Conservation (phyloP, 2,888 invertebrate genomes). For the Rotaria macrura region DNA sequence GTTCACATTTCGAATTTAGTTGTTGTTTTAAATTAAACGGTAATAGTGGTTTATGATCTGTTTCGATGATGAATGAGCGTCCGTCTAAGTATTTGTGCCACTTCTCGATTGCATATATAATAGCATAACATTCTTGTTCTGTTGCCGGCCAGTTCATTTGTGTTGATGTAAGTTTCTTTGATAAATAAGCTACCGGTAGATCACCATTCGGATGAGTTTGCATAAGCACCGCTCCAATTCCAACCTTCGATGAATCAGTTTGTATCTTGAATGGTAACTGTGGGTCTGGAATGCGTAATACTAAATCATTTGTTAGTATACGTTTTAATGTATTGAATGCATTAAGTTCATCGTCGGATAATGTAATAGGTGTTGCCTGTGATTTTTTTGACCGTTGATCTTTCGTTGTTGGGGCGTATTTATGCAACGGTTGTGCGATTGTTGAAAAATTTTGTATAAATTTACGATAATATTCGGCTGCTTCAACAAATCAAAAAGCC, state of each 20-base stretch:
- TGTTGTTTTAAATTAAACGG: background rate
- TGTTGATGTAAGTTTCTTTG: background rate
- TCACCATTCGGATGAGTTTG: constrained; percentile 6
- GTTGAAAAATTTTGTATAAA: background rate
- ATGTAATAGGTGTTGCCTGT: background rate
- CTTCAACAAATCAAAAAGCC: background rate
- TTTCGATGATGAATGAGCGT: background rate
- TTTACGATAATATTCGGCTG: background rate
- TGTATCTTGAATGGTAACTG: background rate
- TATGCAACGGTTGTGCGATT: background rate
- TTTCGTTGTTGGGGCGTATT: background rate
- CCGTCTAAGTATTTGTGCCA: background rate
- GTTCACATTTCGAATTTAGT: background rate
- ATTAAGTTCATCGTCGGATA: background rate
- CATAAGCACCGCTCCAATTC: constrained; percentile 21
- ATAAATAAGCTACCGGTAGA: constrained; percentile 23
- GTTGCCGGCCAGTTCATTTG: background rate
- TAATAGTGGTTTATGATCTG: background rate
- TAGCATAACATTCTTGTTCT: background rate
- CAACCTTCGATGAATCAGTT: constrained; percentile 12
- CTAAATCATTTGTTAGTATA: background rate
- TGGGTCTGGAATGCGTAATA: background rate
- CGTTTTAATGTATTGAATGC: background rate
- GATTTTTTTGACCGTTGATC: background rate
- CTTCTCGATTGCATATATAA: background rate